Conservation (phyloP, 2,888 invertebrate species). For the Craniophora ligustri region DNA sequence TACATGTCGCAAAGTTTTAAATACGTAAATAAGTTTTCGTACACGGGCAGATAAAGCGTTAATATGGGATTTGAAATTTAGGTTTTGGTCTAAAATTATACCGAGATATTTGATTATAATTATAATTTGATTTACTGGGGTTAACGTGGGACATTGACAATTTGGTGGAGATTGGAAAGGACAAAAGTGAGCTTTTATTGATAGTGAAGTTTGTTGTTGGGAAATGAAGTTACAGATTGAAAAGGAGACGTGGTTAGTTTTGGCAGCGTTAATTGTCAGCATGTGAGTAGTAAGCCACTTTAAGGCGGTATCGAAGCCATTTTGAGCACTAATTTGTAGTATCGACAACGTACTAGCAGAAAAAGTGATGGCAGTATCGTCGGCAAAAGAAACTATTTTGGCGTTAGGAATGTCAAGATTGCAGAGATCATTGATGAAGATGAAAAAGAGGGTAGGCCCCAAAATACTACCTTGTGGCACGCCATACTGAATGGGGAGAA, state of each 20-base stretch:
- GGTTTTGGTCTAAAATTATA: no score
- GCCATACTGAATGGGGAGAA: not conserved
- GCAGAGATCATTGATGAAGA: not conserved
- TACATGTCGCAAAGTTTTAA: not conserved
- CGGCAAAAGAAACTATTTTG: not conserved
- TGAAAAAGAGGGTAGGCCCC: not conserved
- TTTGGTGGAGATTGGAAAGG: not conserved
- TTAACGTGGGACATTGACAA: not conserved
- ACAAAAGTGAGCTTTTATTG: constrained; percentile 10
- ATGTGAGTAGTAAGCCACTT: constrained; percentile 10
- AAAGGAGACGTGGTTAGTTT: constrained; percentile 6
- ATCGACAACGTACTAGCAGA: not conserved
- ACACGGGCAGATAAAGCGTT: not conserved
- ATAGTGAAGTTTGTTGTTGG: not conserved
- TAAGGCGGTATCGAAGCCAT: not conserved
- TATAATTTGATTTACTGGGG: not conserved
- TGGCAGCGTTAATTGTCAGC: constrained; percentile 2
- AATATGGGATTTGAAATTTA: not conserved
- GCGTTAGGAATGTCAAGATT: not conserved
- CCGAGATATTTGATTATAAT: no score
- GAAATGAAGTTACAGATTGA: not conserved
- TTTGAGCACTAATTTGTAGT: not conserved
- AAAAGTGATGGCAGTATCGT: not conserved
- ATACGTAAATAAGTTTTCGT: not conserved
- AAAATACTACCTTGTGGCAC: no score